A percentile compares a stretch with the other conserved stretches of the same genome.
Evolutionary conservation across 2,113 vertebrate genomes (phyloP).

Genomic region (Cygnus atratus): DNA sequence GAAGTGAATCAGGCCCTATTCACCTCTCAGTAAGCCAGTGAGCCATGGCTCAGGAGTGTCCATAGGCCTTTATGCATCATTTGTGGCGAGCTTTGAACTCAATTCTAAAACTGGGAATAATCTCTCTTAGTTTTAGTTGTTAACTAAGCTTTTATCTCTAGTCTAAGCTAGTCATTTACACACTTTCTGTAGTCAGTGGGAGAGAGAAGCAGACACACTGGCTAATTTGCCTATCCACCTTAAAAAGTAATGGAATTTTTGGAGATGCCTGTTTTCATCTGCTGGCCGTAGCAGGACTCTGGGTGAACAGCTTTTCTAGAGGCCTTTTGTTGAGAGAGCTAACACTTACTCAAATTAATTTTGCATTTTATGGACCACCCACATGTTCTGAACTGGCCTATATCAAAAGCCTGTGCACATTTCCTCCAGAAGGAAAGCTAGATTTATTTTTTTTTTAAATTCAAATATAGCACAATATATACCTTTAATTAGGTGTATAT

Average conservation of each 20-base stretch:
- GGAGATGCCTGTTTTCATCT: not conserved
- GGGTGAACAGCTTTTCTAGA: not conserved
- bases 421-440: not conserved
- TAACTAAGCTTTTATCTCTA: not conserved
- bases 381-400: not conserved
- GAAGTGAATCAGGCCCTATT: not conserved
- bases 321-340: fast-evolving
- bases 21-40: not conserved
- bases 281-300: not conserved
- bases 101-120: not conserved
- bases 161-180: not conserved
- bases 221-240: not conserved
- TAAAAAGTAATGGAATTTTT: not conserved
- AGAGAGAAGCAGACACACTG: not conserved
- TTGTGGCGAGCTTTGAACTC: not conserved
- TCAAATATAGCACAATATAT: not conserved
- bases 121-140: not conserved
- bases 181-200: not conserved
- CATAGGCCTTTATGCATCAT: not conserved
- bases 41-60: not conserved
- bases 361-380: not conserved
- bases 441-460: not conserved
- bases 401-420: fast-evolving
- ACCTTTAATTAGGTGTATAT: not conserved
- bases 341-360: not conserved